phyloP scores from a whole-genome alignment of 2,888 invertebrate genomes.

The Plemyria rubiginata region DNA sequence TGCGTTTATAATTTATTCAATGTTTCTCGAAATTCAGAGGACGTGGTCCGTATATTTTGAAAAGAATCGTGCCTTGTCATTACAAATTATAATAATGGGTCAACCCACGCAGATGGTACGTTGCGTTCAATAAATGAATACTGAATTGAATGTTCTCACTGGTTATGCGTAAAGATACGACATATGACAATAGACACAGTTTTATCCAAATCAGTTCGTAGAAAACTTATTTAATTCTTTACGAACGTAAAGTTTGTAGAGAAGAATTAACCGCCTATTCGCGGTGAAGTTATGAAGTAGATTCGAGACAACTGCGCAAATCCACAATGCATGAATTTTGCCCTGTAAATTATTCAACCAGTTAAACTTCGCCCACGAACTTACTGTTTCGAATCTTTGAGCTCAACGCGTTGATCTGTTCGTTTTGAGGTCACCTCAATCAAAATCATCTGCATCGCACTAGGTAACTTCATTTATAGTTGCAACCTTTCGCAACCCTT shows the following conservation, averaged over 20 bases:
- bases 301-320: constrained; percentile 44
- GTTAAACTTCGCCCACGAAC: constrained; percentile 57
- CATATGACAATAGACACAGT: constrained; percentile 21
- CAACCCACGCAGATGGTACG: constrained; percentile 53
- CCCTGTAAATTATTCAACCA: constrained; percentile 62
- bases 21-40: constrained; percentile 47
- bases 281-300: constrained; percentile 20
- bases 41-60: constrained; percentile 48
- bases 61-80: constrained; percentile 52
- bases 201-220: constrained; percentile 5
- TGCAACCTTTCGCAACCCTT: constrained; percentile 31
- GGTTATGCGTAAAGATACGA: constrained; percentile 26
- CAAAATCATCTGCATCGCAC: constrained; percentile 37
- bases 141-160: constrained; percentile 42
- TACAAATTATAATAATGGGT: constrained; percentile 53
- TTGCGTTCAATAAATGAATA: constrained; percentile 47
- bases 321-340: constrained; percentile 50
- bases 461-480: constrained; percentile 29
- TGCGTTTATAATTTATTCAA: constrained; percentile 53
- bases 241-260: neutral
- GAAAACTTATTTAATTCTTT: constrained; percentile 2
- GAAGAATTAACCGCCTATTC: constrained; percentile 1
- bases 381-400: constrained; percentile 51
- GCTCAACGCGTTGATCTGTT: constrained; percentile 36
- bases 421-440: constrained; percentile 46